A percentile compares a stretch with the other conserved stretches of the same genome.
Evolutionary conservation across 1,140 invertebrate species (phyloP).

Genomic region (Diachasma alloeum): DNA sequence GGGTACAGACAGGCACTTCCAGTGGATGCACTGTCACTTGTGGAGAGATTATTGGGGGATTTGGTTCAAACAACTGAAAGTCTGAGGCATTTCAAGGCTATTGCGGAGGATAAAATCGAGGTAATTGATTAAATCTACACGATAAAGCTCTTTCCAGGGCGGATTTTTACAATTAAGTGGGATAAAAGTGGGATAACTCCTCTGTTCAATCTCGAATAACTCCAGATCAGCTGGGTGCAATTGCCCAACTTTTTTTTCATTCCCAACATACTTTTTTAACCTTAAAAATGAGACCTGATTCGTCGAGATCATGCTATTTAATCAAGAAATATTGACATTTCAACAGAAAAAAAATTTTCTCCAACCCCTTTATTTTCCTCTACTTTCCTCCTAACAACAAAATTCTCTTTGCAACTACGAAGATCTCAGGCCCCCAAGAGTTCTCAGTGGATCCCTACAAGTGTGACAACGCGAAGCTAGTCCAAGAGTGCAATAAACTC

Average conservation of each 20-base stretch:
- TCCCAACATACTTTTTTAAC: too few species aligned
- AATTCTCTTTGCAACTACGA: background rate
- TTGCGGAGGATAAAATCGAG: conserved; percentile 72
- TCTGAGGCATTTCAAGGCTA: conserved; percentile 79
- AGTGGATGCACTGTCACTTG: conserved; percentile 76
- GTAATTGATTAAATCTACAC: conserved; percentile 34
- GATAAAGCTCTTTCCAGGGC: background rate
- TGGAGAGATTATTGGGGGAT: conserved; percentile 79
- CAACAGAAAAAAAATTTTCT: too few species aligned
- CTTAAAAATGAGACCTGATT: too few species aligned
- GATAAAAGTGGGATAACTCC: too few species aligned
- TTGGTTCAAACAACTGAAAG: conserved; percentile 81
- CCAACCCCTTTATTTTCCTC: too few species aligned
- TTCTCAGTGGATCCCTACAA: conserved; percentile 73
- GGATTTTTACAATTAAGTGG: too few species aligned
- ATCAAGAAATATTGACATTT: too few species aligned
- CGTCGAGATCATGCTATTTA: too few species aligned
- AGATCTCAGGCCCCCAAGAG: conserved; percentile 65
- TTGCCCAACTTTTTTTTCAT: too few species aligned
- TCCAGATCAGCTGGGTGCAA: too few species aligned
- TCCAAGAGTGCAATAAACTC: conserved; percentile 77
- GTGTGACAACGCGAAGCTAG: conserved; percentile 74
- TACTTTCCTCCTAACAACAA: background rate
- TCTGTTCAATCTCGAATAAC: too few species aligned
- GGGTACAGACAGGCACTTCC: conserved; percentile 79